Conservation (phyloP, 2,113 vertebrate genomes). For the Struthidea cinerea region DNA sequence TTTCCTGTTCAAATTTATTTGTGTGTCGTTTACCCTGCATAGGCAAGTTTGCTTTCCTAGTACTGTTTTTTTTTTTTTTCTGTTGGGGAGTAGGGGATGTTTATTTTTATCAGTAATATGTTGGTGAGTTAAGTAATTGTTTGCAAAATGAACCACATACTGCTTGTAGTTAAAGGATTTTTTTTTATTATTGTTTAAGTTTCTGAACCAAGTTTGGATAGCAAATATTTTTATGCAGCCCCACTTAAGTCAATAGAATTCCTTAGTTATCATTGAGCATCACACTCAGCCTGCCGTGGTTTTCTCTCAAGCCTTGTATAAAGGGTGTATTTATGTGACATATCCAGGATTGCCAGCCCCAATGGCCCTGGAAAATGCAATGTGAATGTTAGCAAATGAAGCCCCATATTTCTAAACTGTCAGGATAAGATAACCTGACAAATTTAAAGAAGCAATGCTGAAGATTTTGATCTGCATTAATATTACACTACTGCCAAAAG, state of each 20-base stretch:
- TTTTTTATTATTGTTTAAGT: neutral
- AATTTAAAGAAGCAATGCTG: neutral
- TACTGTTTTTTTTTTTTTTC: neutral
- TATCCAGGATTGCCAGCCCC: neutral
- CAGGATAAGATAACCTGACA: neutral
- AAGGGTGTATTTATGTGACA: neutral
- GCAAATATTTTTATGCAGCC: neutral
- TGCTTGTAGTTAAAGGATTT: neutral
- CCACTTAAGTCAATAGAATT: neutral
- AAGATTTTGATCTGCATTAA: neutral
- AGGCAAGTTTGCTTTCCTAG: slow-evolving; percentile 12
- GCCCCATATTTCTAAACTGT: neutral
- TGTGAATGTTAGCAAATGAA: neutral
- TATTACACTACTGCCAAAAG: neutral
- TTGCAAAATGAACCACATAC: neutral
- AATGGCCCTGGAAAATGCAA: neutral
- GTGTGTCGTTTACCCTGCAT: neutral
- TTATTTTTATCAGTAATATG: neutral
- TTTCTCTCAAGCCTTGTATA: neutral
- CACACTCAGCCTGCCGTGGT: neutral
- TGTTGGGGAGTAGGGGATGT: neutral
- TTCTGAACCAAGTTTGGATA: neutral
- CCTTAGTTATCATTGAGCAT: neutral
- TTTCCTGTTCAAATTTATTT: slow-evolving; percentile 16
- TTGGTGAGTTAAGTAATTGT: neutral